phyloP scores from a whole-genome alignment of 2,888 invertebrate species.

The Anorthoa munda region DNA sequence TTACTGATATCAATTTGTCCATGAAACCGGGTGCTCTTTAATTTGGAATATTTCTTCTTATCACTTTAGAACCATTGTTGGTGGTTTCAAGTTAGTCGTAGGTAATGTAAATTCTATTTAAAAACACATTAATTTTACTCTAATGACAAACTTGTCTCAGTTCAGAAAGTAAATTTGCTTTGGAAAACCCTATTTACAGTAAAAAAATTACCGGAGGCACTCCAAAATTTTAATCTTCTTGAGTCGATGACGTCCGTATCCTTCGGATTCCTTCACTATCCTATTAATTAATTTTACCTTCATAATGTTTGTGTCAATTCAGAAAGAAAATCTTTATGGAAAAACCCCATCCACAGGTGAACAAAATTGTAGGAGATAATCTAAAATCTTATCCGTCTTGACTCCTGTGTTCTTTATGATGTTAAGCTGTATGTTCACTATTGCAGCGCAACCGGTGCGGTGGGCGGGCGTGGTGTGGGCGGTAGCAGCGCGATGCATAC shows the following conservation, averaged over 20 bases:
- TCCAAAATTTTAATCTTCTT: background rate
- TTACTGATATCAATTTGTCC: conserved; percentile 23
- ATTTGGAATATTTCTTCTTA: background rate
- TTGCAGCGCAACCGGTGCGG: conserved; percentile 90
- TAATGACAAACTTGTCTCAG: background rate
- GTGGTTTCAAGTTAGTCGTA: background rate
- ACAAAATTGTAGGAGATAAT: conserved; percentile 1
- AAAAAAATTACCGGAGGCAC: background rate
- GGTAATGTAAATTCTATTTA: too few relatives aligned
- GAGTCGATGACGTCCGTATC: background rate
- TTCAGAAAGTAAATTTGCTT: background rate
- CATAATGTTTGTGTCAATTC: background rate
- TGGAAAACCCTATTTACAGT: background rate
- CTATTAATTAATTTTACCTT: background rate
- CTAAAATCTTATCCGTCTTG: background rate
- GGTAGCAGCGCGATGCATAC: conserved; percentile 94
- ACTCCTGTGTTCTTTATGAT: conserved; percentile 42
- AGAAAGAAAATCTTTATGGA: background rate
- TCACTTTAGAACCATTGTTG: background rate
- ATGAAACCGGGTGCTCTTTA: conserved; percentile 2
- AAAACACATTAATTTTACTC: background rate
- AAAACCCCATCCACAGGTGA: background rate
- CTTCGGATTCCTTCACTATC: too few relatives aligned
- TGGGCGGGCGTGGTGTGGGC: conserved; percentile 90
- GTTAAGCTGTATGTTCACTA: conserved; percentile 57